Base-by-base conservation (phyloP, 2,113 vertebrate genomes). In the Aldabrachelys gigantea region DNA sequence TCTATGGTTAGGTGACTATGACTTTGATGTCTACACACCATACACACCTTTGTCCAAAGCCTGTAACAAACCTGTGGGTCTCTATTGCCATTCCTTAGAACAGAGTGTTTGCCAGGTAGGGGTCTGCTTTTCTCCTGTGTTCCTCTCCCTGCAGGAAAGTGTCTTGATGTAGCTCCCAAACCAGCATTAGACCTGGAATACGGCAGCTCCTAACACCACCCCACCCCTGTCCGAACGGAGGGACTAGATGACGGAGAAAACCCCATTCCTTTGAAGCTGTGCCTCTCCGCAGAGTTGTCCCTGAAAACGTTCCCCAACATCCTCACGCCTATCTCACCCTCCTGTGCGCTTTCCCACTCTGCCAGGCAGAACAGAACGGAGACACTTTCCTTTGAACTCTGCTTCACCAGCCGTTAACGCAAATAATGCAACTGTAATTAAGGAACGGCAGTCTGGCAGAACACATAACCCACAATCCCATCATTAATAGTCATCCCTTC, bases 261-360 rank as follows among this genome's bases (percentile, higher is more conserved):
- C 25, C 14, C 41, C 38, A 41, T 12, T 82, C 81, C 47, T 8
- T 50, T 56, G 12, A 25, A 57, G 10, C 8, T 22, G 11, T 44
- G 54, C 12, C 22, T 57, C n/a, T 76, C 29, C 5, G 12, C 31
- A 65, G 62, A 31, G 13, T 47, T 38, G 49, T 62, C 2, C 0
- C 1, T 29, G 44, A 49, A 38, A 84, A 69, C 35, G 52, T 59
- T 44, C 4, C 44, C 35, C 57, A 52, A 1, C 31, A n/a, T 0
- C 24, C 0, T 89, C 89, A n/a, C 2, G 1, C 0, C 8, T 0
- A 0, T 31, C 35, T 69, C 52, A 47, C 27, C 1, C 29, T 13
- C 35, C 41, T 84, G 75, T 0, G 1, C 27, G 14, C 5, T 35
- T 17, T 50, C 35, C 31, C 25, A 53, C 57, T 19, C 82, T 75